Base-by-base conservation (phyloP, 2,113 vertebrate genomes). In the Hippocampus mohnikei region DNA sequence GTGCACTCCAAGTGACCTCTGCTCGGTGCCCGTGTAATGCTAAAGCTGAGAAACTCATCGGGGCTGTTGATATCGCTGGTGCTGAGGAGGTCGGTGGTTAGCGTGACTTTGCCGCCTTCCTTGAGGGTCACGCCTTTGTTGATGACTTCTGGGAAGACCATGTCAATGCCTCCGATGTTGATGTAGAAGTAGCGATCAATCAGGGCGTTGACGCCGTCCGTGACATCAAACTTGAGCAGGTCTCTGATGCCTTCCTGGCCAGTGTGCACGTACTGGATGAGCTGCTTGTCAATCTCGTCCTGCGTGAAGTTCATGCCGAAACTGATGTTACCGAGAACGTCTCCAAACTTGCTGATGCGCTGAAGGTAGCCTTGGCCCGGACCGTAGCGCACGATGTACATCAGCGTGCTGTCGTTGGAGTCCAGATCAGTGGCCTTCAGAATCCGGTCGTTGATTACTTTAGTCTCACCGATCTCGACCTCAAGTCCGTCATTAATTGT, bases 121-220 rank as follows among this genome's bases (percentile, higher is more conserved):
- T 94, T 98, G 75, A 98, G 85, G 67, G 96, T 95, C 58, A 98
- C 96, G 2, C 97, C 97, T 91, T 96, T 98, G 88, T 95, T 98
- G 78, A 98, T 78, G 29, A 98, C 95, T 71, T 96, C 94, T 44
- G 97, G 97, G 79, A 96, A 98, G 25, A 98, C 94, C 80, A 94
- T 92, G 78, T 98, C 97, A 68, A 95, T 93, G 71, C 94, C 93
- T 37, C 94, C 93, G 40, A 98, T 80, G 10, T 93, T 95, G 44
- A 98, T 93, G 81, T 98, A 98, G 83, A 98, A 98, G 83, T 98
- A 98, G 37, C 96, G 94, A 77, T 98, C 97, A 66, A 98, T 98
- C 3, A 98, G 94, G 29, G 94, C 90, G 82, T 98, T 98, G 67
- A 92, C 92, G 25, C 95, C 95, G 81, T 98, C 97, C 0, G 97